Conservation (phyloP, 2,888 invertebrate genomes). For the Hydrotaea diabolus region DNA sequence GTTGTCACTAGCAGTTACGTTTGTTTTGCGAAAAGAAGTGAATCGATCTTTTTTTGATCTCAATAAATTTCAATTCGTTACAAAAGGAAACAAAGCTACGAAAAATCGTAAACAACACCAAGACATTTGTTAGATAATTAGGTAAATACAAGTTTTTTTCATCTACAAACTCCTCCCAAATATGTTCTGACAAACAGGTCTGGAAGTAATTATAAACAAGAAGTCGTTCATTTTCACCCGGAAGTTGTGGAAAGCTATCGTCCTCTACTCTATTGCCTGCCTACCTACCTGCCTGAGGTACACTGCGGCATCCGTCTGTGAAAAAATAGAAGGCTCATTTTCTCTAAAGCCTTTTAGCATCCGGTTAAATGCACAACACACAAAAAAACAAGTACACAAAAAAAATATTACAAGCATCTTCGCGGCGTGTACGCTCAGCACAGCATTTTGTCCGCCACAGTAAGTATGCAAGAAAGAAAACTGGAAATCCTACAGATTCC, state of each 20-base stretch:
- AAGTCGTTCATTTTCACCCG: slow-evolving; percentile 48
- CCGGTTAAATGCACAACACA: slow-evolving; percentile 46
- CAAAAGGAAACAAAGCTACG: not conserved
- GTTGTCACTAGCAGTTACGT: not conserved
- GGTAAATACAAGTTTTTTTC: not conserved
- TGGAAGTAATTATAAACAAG: not conserved
- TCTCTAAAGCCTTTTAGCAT: slow-evolving; percentile 51
- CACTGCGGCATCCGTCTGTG: not conserved
- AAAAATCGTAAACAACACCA: not conserved
- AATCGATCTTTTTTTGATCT: not conserved
- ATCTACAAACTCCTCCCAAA: not conserved
- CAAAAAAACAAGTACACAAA: slow-evolving; percentile 13
- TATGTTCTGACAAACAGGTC: not conserved
- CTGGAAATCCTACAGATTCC: slow-evolving; percentile 61
- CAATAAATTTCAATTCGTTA: not conserved
- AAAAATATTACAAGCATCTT: slow-evolving; percentile 3
- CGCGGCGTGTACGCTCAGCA: not conserved
- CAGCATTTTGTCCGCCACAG: not conserved
- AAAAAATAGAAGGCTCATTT: slow-evolving; percentile 38
- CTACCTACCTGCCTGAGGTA: not conserved
- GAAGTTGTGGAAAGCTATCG: slow-evolving; percentile 48
- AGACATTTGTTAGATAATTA: not conserved
- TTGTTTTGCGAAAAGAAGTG: not conserved
- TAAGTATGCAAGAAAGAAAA: too few species aligned
- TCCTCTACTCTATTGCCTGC: not conserved